These are phyloP conservation scores for Xiphophorus maculatus DNA, from an alignment of 2,113 vertebrate species.

Conservation along the genomic window DNA sequence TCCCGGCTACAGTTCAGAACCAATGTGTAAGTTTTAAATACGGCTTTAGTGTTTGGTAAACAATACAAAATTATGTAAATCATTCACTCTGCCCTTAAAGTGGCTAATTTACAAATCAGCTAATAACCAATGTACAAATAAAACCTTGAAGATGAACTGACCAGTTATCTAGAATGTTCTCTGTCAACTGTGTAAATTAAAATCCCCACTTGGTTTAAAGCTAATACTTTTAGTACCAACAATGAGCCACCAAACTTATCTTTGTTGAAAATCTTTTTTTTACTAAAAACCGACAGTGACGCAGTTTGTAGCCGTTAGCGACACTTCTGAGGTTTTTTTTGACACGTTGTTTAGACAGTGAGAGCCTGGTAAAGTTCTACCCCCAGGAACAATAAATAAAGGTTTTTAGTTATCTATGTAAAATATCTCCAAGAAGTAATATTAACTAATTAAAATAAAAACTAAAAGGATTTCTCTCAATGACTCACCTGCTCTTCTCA, in stretches of 20 bases:
- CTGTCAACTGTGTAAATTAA: not conserved
- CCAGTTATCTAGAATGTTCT: not conserved
- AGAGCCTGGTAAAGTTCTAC: not conserved
- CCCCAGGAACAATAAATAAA: accelerated
- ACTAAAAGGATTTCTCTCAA: accelerated
- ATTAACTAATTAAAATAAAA: not conserved
- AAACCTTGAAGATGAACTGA: not conserved
- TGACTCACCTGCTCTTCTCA: not conserved
- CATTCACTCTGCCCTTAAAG: not conserved
- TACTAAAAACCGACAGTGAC: constrained; percentile 22
- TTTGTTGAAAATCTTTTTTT: not conserved
- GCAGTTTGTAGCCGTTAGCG: constrained; percentile 18
- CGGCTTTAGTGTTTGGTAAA: no score
- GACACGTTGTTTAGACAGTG: not conserved
- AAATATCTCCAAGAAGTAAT: accelerated
- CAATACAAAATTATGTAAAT: not conserved
- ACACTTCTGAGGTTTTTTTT: not conserved
- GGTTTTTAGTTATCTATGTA: accelerated
- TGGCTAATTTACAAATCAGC: not conserved
- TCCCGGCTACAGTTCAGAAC: not conserved
- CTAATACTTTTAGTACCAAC: not conserved
- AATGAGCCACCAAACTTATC: not conserved
- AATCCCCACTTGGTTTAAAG: not conserved
- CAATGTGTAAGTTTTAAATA: not conserved
- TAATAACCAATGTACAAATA: not conserved